phyloP scores from a whole-genome alignment of 2,113 vertebrate genomes.

The Phalacrocorax aristotelis region DNA sequence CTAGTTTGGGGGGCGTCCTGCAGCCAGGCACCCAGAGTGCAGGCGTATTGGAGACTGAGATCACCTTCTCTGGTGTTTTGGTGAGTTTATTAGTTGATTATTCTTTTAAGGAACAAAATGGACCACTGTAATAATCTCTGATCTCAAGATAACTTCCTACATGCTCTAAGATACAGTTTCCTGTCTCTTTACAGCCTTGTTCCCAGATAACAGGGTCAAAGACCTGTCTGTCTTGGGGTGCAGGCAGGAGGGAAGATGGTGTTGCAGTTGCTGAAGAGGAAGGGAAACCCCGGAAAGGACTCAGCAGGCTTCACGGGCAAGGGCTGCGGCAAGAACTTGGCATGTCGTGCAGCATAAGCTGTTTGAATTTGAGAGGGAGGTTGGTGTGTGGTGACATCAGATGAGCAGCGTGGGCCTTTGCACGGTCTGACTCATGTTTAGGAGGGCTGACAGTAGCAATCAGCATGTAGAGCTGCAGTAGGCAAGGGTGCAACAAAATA shows the following conservation, averaged over 20 bases:
- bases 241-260: not conserved
- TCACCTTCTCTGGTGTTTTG: not conserved
- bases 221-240: not conserved
- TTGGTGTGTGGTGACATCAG: not conserved
- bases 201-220: not conserved
- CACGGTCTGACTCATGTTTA: rapidly evolving
- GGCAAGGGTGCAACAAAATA: rapidly evolving
- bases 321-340: not conserved
- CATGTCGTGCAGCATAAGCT: not conserved
- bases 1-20: not conserved
- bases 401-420: not conserved
- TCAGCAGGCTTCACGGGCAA: not conserved
- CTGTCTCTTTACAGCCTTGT: not conserved
- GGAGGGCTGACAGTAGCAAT: not conserved
- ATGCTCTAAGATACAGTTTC: not conserved
- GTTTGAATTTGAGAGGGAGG: not conserved
- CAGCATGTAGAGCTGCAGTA: rapidly evolving
- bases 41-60: not conserved
- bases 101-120: not conserved
- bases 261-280: not conserved
- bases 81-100: not conserved
- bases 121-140: not conserved
- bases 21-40: not conserved
- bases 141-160: not conserved
- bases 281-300: slow-evolving; percentile 29